These are phyloP conservation scores for Pandemis cinnamomeana DNA, from an alignment of 2,888 invertebrate species.

Conservation along the genomic window DNA sequence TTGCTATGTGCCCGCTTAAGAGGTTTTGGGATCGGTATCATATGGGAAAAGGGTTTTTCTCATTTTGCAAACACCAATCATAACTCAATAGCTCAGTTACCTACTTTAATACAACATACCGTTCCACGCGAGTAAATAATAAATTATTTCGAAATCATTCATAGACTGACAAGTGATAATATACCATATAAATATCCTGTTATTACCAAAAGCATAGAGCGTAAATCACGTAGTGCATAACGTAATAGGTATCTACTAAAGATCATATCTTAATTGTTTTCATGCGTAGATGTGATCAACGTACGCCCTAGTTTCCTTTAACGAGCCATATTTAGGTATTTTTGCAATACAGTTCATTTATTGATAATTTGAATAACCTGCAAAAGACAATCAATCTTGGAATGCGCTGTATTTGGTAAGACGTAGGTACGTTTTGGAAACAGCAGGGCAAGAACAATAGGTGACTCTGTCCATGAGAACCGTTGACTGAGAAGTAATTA, in stretches of 20 bases:
- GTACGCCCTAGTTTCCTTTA: conserved; percentile 19
- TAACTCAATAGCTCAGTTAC: too few relatives aligned
- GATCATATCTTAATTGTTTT: conserved; percentile 26
- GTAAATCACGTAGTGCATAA: conserved; percentile 16
- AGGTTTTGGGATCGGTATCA: too few relatives aligned
- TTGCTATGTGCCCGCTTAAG: too few relatives aligned
- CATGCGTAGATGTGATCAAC: conserved; percentile 19
- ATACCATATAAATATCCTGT: conserved; percentile 7
- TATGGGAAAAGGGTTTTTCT: too few relatives aligned
- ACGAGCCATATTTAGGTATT: conserved; percentile 2
- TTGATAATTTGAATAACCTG: conserved; percentile 26
- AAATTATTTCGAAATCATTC: background rate
- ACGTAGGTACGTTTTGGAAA: conserved; percentile 35
- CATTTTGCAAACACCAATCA: too few relatives aligned
- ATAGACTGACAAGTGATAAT: background rate
- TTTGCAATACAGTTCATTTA: conserved; percentile 13
- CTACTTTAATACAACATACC: background rate
- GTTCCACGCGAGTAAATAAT: background rate
- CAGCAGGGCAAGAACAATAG: conserved; percentile 33
- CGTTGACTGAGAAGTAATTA: conserved; percentile 18
- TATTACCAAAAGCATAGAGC: conserved; percentile 8
- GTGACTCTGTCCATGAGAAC: conserved; percentile 31
- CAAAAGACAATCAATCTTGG: conserved; percentile 35
- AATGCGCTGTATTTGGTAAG: conserved; percentile 25
- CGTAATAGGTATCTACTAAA: conserved; percentile 23